phyloP scores from a whole-genome alignment of 1,140 invertebrate genomes.

The Maniola jurtina region DNA sequence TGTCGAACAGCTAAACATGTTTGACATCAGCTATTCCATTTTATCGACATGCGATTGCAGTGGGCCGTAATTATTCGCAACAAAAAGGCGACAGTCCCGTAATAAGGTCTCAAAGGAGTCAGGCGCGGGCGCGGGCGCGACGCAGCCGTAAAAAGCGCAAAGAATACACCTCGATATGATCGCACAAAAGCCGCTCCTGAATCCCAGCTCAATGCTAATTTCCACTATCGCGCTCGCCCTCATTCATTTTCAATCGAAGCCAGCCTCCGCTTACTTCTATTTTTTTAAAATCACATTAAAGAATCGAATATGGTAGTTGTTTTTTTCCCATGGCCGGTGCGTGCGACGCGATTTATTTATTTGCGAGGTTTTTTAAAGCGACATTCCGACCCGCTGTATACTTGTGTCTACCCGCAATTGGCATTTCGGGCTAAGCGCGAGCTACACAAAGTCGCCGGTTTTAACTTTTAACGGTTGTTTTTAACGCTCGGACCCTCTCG shows the following conservation, averaged over 20 bases:
- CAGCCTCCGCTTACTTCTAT: slow-evolving; percentile 71
- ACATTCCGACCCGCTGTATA: slow-evolving; percentile 77
- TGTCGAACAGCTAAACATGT: background rate
- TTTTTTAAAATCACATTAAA: slow-evolving; percentile 78
- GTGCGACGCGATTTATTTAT: slow-evolving; percentile 78
- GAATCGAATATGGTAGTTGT: slow-evolving; percentile 75
- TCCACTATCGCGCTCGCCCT: slow-evolving; percentile 78
- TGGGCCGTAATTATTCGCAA: slow-evolving; percentile 64
- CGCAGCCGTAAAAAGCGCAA: slow-evolving; percentile 74
- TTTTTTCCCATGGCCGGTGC: slow-evolving; percentile 67
- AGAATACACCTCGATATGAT: slow-evolving; percentile 79
- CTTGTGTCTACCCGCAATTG: slow-evolving; percentile 77
- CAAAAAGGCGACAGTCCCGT: slow-evolving; percentile 68
- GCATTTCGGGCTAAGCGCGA: slow-evolving; percentile 76
- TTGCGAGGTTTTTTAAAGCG: slow-evolving; percentile 75
- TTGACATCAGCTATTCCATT: background rate
- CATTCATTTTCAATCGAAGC: slow-evolving; percentile 78
- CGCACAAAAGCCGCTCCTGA: slow-evolving; percentile 76
- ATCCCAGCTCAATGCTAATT: slow-evolving; percentile 78
- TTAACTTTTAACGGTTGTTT: slow-evolving; percentile 78
- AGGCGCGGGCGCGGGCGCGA: slow-evolving; percentile 37
- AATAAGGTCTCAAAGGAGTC: slow-evolving; percentile 65
- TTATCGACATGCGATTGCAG: slow-evolving; percentile 12
- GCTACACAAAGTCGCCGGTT: slow-evolving; percentile 73
- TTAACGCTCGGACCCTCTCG: slow-evolving; percentile 69